Evolutionary conservation across 2,888 invertebrate genomes (phyloP).

Genomic region (Bembecia ichneumoniformis): DNA sequence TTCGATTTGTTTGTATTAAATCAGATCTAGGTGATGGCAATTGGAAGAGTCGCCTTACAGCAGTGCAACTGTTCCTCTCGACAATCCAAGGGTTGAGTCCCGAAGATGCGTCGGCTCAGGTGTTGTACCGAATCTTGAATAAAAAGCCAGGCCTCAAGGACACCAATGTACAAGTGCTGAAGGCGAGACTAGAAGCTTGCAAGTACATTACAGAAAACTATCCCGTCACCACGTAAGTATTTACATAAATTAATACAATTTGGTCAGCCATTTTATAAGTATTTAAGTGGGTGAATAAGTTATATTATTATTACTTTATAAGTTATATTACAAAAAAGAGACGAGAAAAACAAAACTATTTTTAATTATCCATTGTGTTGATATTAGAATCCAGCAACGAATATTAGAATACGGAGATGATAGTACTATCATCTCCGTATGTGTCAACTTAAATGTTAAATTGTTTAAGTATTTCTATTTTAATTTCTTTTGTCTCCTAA

Average conservation of each 20-base stretch:
- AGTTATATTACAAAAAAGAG: too few species aligned
- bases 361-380: too few species aligned
- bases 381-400: too few species aligned
- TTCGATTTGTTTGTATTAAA: neutral
- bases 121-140: slow-evolving; percentile 79
- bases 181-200: slow-evolving; percentile 84
- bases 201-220: slow-evolving; percentile 84
- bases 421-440: too few species aligned
- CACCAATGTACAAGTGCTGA: slow-evolving; percentile 92
- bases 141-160: slow-evolving; percentile 92
- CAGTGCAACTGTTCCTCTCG: slow-evolving; percentile 80
- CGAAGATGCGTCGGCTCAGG: slow-evolving; percentile 79
- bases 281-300: too few species aligned
- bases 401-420: too few species aligned
- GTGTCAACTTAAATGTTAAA: too few species aligned
- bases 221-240: slow-evolving; percentile 75
- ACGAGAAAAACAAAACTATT: too few species aligned
- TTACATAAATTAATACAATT: too few species aligned
- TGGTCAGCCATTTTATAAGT: too few species aligned
- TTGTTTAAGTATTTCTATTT: too few species aligned
- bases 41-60: slow-evolving; percentile 87
- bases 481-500: neutral
- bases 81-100: slow-evolving; percentile 75
- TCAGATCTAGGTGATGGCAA: slow-evolving; percentile 81
- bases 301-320: too few species aligned